Evolutionary conservation across 1,140 invertebrate genomes (phyloP).

Genomic region (Reticulitermes speratus): DNA sequence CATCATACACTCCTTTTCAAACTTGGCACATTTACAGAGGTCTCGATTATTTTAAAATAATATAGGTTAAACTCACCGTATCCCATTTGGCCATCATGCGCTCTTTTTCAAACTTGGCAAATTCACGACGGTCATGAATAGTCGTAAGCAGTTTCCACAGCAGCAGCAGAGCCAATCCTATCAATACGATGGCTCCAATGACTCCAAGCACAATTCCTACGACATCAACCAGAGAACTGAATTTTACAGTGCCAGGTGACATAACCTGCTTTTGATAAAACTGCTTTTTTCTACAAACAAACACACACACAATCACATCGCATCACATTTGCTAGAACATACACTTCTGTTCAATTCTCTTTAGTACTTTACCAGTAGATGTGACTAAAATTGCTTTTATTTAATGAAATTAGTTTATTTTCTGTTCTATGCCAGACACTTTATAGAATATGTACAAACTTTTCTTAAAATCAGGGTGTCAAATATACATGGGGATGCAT

Average conservation of each 20-base stretch:
- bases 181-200: constrained; percentile 87
- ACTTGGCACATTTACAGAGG: constrained; percentile 91
- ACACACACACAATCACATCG: too few species aligned
- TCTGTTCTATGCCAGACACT: too few species aligned
- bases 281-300: background rate
- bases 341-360: too few species aligned
- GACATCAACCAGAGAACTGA: constrained; percentile 36
- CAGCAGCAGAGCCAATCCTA: constrained; percentile 85
- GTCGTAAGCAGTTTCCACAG: constrained; percentile 96
- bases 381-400: too few species aligned
- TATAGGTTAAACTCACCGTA: constrained; percentile 61
- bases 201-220: constrained; percentile 89
- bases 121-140: constrained; percentile 93
- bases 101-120: constrained; percentile 96
- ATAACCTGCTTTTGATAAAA: too few species aligned
- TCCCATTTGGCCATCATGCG: constrained; percentile 94
- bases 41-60: constrained; percentile 45
- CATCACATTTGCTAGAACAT: too few species aligned
- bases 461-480: too few species aligned
- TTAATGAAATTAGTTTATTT: too few species aligned
- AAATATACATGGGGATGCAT: too few species aligned
- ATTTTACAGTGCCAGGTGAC: background rate
- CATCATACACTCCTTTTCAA: constrained; percentile 93
- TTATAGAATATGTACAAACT: too few species aligned
- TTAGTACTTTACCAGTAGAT: too few species aligned